Base-by-base conservation (phyloP, 2,888 invertebrate species). In the Ptilodon capucinus region DNA sequence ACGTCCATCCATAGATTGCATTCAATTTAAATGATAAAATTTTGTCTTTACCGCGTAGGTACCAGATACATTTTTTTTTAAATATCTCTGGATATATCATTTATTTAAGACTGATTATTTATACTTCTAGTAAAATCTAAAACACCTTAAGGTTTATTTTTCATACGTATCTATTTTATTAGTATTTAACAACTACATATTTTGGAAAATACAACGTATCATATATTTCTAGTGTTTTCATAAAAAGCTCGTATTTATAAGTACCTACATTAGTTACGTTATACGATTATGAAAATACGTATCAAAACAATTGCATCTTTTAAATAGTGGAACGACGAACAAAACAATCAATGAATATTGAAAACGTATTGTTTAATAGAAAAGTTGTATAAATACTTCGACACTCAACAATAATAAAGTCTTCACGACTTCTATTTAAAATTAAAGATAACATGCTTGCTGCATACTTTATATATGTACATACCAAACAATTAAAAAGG, bases 1-100 rank as follows among this genome's bases (percentile, higher is more conserved):
- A 71, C 69, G 60, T 67, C 71, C 71, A 71, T 74, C 76, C 71
- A 71, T 77, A 77, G 71, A 76, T 75, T 71, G 74, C 69, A 77
- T 74, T 74, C 57, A 76, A 76, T 78, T 73, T 64, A 73, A 72
- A 68, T 72, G 70, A 71, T 72, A 73, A 71, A 41, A 65, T 49
- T 57, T 67, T 61, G 63, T 60, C 54, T 64, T 58, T 54, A 47
- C 59, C 47, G 58, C 50, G 48, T 60, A 48, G 50, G 48, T 60
- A 48, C 50, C 34, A 44, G 47, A 54, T 41, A 65, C 64, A 64
- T 59, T 61, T 46, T 59, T 61, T 46, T 51, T 47, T 14, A 42
- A 60, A 60, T 9, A 1, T 18, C 11, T 4, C 18, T 11, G 6
- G 14, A 0, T 6, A 7, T 21, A 21, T 7, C 21, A 6, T 21